Evolutionary conservation across 2,113 vertebrate genomes (phyloP), one percentile per base, ranked within the genome.

Genomic region (Tautogolabrus adspersus): DNA sequence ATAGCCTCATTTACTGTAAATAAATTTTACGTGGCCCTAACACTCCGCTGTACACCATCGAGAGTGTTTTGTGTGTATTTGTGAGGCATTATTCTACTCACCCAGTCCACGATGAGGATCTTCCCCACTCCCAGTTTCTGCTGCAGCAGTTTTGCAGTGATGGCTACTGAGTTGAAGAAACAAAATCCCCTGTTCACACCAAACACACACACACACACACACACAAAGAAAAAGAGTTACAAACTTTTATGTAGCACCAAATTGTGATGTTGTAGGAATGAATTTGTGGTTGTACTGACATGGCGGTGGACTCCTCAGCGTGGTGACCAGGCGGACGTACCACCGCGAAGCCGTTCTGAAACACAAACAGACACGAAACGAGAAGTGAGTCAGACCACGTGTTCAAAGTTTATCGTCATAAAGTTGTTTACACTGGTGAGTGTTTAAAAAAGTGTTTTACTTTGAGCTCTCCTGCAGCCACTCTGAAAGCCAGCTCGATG

Each of bases 151-250:
- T 93, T 93, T 12, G 89, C 90, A 26, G 91, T 89, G 76, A 93
- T 93, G 23, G 91, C 91, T 0, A 93, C 91, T n/a, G 91, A 91
- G 26, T 93, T 93, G 64, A 93, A 93, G 86, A 93, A 93, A 77
- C 91, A 93, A 62, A 93, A 93, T 1, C 91, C 91, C 91, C 91
- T 93, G 75, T 65, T 21, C n/a, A 19, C n/a, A 76, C 60, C 23
- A 59, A 38, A 66, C 60, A 56, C 10, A 62, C 23, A 67, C 12
- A 61, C 9, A 44, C 19, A 67, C 30, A 60, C 1, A 30, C 1
- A 67, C 7, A 6, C 6, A 22, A 16, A 47, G 0, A 69, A 19
- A 55, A 42, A 56, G n/a, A 23, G 22, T 10, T 8, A 44, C 12
- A 34, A 13, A 46, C 2, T 18, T 22, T 69, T 18, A 70, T 46